phyloP scores from a whole-genome alignment of 2,888 invertebrate genomes.

The Helicoverpa assulta region DNA sequence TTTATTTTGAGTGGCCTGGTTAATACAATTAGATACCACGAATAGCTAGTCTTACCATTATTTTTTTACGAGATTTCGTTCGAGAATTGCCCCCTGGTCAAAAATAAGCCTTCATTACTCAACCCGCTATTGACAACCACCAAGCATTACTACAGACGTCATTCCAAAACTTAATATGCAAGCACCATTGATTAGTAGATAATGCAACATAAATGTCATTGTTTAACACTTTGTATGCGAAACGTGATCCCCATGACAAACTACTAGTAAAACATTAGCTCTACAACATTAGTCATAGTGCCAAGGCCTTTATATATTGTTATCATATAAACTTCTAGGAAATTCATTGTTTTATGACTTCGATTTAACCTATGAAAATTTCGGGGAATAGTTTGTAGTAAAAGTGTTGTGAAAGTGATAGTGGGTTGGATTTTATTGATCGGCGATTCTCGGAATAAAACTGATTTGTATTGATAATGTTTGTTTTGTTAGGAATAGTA shows the following conservation, averaged over 20 bases:
- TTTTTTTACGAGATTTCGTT: too few relatives aligned
- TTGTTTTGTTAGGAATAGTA: constrained; percentile 3
- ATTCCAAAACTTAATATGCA: constrained; percentile 42
- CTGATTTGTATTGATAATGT: neutral
- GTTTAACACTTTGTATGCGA: constrained; percentile 67
- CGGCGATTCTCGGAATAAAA: neutral
- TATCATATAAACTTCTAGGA: constrained; percentile 52
- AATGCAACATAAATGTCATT: constrained; percentile 72
- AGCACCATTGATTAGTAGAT: constrained; percentile 65
- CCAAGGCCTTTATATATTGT: constrained; percentile 57
- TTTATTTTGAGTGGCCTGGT: too few relatives aligned
- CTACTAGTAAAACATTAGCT: constrained; percentile 14
- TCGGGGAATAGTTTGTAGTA: constrained; percentile 10
- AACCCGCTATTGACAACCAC: neutral
- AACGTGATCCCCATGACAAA: constrained; percentile 64
- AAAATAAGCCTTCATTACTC: neutral
- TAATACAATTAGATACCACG: too few relatives aligned
- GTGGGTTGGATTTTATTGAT: constrained; percentile 1
- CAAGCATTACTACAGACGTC: constrained; percentile 36
- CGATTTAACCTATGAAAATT: constrained; percentile 23
- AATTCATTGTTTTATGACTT: constrained; percentile 11
- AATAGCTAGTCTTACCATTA: too few relatives aligned
- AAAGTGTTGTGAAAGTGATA: constrained; percentile 35
- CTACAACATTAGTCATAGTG: constrained; percentile 56
- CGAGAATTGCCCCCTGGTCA: too few relatives aligned